phyloP scores from a whole-genome alignment of 2,888 invertebrate genomes.

The Cancer borealis region DNA sequence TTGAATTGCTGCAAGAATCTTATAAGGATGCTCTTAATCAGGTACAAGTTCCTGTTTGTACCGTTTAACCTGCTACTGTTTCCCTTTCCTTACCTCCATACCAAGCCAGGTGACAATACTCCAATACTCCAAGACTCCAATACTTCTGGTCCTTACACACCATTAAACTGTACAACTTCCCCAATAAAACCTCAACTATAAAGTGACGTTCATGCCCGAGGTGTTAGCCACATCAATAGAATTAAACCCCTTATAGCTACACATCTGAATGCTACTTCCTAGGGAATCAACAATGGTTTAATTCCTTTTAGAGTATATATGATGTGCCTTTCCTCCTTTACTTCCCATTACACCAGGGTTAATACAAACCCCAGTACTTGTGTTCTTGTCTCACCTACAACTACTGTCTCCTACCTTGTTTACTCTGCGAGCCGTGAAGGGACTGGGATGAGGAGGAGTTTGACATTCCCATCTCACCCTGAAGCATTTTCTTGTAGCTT shows the following conservation, averaged over 20 bases:
- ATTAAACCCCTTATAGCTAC: neutral
- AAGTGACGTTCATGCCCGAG: neutral
- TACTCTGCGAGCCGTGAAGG: constrained; percentile 76
- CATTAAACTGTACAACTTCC: neutral
- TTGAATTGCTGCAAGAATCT: constrained; percentile 64
- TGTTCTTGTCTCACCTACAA: neutral
- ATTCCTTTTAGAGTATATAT: neutral
- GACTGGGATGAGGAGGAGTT: constrained; percentile 78
- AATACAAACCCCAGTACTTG: neutral
- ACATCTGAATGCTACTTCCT: neutral
- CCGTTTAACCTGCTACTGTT: neutral
- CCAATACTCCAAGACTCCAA: constrained; percentile 16
- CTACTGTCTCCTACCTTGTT: constrained; percentile 60
- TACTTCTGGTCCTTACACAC: neutral
- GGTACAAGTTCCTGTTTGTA: neutral
- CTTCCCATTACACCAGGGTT: neutral
- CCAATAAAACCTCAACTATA: neutral
- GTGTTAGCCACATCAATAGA: constrained; percentile 26
- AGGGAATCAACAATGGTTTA: neutral
- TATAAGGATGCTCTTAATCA: neutral
- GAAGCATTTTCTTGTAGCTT: constrained; percentile 84
- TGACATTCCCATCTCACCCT: constrained; percentile 78
- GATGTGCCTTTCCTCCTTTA: constrained; percentile 24
- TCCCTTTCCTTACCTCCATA: constrained; percentile 42
- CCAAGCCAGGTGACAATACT: constrained; percentile 8